A percentile compares a stretch with the other conserved stretches of the same genome.
phyloP scores from a whole-genome alignment of 2,797 vertebrate genomes.

The Choloepus didactylus region DNA sequence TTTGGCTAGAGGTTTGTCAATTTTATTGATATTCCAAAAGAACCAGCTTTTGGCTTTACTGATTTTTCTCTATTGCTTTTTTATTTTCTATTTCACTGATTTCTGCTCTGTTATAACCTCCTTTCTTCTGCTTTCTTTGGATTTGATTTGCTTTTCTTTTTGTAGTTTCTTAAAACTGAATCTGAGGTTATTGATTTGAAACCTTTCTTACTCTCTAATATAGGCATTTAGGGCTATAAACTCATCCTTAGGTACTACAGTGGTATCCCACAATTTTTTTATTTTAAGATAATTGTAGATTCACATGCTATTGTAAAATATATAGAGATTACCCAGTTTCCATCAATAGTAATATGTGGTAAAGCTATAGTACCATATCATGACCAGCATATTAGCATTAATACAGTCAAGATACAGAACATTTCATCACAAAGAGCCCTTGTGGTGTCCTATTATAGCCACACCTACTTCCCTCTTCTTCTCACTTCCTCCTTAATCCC shows the following conservation, averaged over 20 bases:
- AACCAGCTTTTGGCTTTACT: background rate
- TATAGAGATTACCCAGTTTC: background rate
- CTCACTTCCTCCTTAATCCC: background rate
- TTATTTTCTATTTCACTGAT: constrained; percentile 26
- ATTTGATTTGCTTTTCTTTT: constrained; percentile 20
- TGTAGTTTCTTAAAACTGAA: constrained; percentile 1
- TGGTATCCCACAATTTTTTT: background rate
- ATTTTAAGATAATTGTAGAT: background rate
- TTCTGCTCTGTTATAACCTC: constrained; percentile 1
- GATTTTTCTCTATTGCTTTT: background rate
- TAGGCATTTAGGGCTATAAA: background rate
- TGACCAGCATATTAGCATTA: background rate
- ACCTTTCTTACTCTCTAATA: background rate
- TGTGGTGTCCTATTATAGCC: background rate
- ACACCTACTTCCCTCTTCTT: background rate
- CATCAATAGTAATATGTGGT: background rate
- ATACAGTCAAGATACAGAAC: background rate
- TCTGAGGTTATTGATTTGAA: background rate
- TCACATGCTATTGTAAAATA: background rate
- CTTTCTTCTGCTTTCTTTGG: background rate
- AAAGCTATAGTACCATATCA: background rate
- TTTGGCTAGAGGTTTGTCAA: background rate
- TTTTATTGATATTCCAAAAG: background rate
- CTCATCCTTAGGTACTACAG: background rate
- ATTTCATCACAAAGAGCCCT: background rate